Conservation (phyloP, 2,797 vertebrate genomes). For the Menidia menidia region DNA sequence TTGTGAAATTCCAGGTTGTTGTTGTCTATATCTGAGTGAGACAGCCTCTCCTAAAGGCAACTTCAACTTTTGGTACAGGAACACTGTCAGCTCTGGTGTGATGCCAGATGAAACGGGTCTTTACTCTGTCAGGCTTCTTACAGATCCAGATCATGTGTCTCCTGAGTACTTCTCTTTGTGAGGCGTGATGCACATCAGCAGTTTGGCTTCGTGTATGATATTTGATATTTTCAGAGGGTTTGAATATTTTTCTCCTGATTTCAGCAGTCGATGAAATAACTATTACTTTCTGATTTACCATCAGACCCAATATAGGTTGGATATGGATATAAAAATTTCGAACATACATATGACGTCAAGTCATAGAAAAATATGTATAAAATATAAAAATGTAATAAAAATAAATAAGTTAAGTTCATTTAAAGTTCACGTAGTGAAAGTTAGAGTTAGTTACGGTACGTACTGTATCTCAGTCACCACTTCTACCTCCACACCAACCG, state of each 20-base stretch:
- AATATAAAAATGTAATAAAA: too few species aligned
- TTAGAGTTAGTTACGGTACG: too few species aligned
- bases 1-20: background rate
- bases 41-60: background rate
- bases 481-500: too few species aligned
- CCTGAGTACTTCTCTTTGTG: background rate
- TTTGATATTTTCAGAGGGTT: background rate
- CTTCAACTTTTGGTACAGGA: background rate
- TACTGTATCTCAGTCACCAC: too few species aligned
- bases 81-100: constrained; percentile 1
- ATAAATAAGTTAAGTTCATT: too few species aligned
- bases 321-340: background rate
- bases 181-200: background rate
- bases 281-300: background rate
- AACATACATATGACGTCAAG: too few species aligned
- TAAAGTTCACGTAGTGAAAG: too few species aligned
- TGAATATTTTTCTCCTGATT: background rate
- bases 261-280: background rate
- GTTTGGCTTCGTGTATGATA: too few species aligned
- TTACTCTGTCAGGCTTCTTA: background rate
- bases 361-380: too few species aligned
- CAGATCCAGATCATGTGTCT: background rate
- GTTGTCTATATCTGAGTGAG: background rate
- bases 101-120: background rate
- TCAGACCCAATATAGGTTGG: background rate